phyloP scores from a whole-genome alignment of 1,140 invertebrate species.

The Dryas iulia region DNA sequence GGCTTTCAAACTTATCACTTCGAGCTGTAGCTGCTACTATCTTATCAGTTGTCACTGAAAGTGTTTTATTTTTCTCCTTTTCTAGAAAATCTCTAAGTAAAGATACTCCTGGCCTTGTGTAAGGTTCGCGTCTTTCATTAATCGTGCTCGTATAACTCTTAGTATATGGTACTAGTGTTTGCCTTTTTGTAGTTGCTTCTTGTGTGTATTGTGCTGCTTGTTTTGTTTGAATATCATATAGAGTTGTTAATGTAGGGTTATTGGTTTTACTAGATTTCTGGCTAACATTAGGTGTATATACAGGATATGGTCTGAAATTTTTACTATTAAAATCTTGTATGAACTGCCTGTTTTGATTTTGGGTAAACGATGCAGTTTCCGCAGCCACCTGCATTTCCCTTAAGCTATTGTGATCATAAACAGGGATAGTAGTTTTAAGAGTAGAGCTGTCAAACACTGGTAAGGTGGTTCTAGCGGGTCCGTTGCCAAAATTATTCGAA shows the following conservation, averaged over 20 bases:
- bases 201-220: conserved; percentile 35
- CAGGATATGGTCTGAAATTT: conserved; percentile 65
- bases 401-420: conserved; percentile 54
- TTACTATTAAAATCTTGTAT: conserved; percentile 67
- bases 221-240: conserved; percentile 65
- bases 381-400: conserved; percentile 87
- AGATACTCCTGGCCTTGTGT: conserved; percentile 70
- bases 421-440: conserved; percentile 49
- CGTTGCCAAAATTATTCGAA: conserved; percentile 61
- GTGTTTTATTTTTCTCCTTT: conserved; percentile 65
- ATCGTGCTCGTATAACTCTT: conserved; percentile 54
- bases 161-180: conserved; percentile 66
- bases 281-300: conserved; percentile 60
- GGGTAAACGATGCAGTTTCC: conserved; percentile 87
- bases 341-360: conserved; percentile 76
- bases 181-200: conserved; percentile 63
- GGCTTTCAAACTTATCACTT: conserved; percentile 36
- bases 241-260: conserved; percentile 60
- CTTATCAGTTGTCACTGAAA: conserved; percentile 49
- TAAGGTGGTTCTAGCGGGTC: conserved; percentile 48
- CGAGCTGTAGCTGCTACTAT: conserved; percentile 46
- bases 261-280: conserved; percentile 45
- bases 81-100: conserved; percentile 63
- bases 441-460: conserved; percentile 63
- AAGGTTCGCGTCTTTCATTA: conserved; percentile 65